phyloP scores from a whole-genome alignment of 2,888 invertebrate genomes.

The Parthenolecanium corni region DNA sequence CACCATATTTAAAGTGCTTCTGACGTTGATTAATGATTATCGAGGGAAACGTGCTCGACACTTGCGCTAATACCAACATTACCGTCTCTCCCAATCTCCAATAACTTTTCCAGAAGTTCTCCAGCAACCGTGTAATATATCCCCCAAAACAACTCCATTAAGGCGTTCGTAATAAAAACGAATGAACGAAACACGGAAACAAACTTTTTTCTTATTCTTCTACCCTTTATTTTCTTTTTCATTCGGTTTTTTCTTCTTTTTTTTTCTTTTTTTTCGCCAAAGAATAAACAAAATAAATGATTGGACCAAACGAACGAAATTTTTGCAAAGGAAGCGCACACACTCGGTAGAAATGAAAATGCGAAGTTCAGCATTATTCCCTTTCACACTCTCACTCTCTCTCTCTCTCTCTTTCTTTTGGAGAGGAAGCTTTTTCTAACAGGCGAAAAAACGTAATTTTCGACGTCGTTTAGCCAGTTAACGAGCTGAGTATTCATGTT shows the following conservation, averaged over 20 bases:
- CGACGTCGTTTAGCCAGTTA: neutral
- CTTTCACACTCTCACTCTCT: too few relatives aligned
- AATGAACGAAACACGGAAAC: neutral
- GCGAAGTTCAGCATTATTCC: too few relatives aligned
- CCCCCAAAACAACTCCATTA: slow-evolving; percentile 2
- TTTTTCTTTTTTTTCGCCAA: neutral
- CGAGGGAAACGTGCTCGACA: neutral
- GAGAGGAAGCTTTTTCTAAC: too few relatives aligned
- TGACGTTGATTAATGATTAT: slow-evolving; percentile 4
- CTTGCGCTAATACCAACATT: neutral
- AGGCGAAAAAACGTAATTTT: neutral
- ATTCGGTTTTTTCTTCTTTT: neutral
- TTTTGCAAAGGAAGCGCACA: neutral
- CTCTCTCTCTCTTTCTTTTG: too few relatives aligned
- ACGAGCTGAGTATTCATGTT: neutral
- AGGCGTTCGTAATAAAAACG: neutral
- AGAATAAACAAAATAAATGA: neutral
- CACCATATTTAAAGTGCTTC: neutral
- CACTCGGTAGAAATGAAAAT: neutral
- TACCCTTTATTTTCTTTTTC: neutral
- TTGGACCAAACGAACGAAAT: neutral
- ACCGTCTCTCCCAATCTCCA: neutral
- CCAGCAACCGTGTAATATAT: neutral
- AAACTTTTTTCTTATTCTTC: neutral
- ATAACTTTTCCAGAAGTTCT: neutral